Evolutionary conservation across 2,113 vertebrate species (phyloP), one percentile per base, ranked within the genome.

Genomic region (Atractosteus spatula): DNA sequence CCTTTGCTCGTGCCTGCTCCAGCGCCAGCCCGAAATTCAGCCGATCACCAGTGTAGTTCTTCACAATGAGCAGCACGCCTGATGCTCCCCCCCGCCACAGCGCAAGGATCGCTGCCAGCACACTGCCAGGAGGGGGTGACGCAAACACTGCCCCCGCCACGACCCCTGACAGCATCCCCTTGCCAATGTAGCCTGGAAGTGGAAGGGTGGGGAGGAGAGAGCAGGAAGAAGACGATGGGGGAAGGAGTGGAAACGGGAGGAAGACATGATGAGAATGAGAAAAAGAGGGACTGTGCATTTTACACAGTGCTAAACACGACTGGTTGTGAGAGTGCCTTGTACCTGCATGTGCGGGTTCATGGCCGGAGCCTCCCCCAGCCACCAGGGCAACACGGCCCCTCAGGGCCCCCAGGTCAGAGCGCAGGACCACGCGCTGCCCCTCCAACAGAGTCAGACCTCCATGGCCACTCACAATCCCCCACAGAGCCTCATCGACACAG

Each of bases 31-130:
- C 96, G 0, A 99, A 99, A 85, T 97, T 99, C 29, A 99, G 93
- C 0, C 96, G 92, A 74, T 99, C 97, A 3, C 97, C 97, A 0
- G 97, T 98, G 89, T 99, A 99, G 88, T 99, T 99, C 91, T 96
- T 99, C 70, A 99, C 96, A 0, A 99, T 92, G 67, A 99, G 90
- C 12, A 99, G 92, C 16, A 93, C 92, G 3, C 94, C 97, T 0
- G 77, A 91, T 73, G 94, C 93, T 12, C 96, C 96, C 0, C 87
- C 94, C 44, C 84, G 81, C 3, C 86, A 91, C 68, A 99, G 82
- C 0, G 89, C 80, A n/a, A 94, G 85, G 62, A 99, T 92, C 29
- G 96, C 95, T 0, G 96, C 94, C 83, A 98, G 79, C 79, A 99
- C 87, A 54, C 95, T 97, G 75, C 92, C 91, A 55, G 97, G 94